A percentile compares a stretch with the other conserved stretches of the same genome.
Evolutionary conservation across 1,140 invertebrate species (phyloP).

Genomic region (Heliconius eleuchia): DNA sequence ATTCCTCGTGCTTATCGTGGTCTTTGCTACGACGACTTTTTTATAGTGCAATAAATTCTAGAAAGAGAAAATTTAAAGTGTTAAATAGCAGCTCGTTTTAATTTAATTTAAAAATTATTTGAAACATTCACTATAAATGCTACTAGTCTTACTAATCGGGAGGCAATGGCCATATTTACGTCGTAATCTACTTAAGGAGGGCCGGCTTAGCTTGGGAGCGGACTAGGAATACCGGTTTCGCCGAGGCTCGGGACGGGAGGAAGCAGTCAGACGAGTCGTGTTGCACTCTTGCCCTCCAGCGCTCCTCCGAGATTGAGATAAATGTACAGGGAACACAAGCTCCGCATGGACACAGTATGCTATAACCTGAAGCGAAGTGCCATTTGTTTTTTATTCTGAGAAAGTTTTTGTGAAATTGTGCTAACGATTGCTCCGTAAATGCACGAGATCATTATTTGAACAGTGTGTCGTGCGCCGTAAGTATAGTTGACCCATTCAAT

Average conservation of each 20-base stretch:
- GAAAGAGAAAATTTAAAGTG: too few relatives aligned
- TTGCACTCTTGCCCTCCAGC: conserved; percentile 66
- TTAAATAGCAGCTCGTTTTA: too few relatives aligned
- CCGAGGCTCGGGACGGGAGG: conserved; percentile 42
- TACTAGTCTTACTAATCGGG: conserved; percentile 38
- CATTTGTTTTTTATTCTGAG: conserved; percentile 48
- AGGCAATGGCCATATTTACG: conserved; percentile 48
- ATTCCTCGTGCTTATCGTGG: not conserved
- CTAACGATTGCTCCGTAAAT: conserved; percentile 43
- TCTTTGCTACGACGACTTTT: not conserved
- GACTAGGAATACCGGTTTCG: conserved; percentile 62
- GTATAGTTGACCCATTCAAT: conserved; percentile 43
- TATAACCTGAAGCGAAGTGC: conserved; percentile 43
- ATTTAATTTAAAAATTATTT: not conserved
- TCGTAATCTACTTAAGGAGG: conserved; percentile 69
- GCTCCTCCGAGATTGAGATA: conserved; percentile 67
- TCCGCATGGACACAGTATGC: conserved; percentile 46
- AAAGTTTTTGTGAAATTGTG: conserved; percentile 56
- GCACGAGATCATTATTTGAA: conserved; percentile 47
- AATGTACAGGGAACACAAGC: conserved; percentile 58
- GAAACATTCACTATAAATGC: not conserved
- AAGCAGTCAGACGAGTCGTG: conserved; percentile 60
- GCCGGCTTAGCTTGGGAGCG: conserved; percentile 52
- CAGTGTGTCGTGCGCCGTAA: conserved; percentile 48
- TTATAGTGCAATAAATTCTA: not conserved